Base-by-base conservation (phyloP, 2,113 vertebrate genomes). In the Eidolon helvum region DNA sequence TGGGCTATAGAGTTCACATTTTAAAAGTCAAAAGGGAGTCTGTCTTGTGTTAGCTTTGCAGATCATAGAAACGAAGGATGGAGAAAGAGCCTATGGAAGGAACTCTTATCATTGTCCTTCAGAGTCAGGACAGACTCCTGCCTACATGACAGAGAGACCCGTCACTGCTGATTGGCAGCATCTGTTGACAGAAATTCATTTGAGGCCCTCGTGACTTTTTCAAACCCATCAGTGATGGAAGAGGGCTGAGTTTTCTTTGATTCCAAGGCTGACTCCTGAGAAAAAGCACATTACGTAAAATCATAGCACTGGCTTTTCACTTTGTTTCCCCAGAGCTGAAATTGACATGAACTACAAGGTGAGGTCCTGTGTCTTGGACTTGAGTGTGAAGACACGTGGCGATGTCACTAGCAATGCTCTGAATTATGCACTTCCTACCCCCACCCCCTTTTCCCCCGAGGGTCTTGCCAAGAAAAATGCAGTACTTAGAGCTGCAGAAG, bases 131-230 rank as follows among this genome's bases (percentile, higher is more conserved):
- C 19, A 45, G 33, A 33, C 35, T 10, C 53, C 50, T 63, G 21
- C 35, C 43, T 26, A 12, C 4, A 1, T 22, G n/a, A 33, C n/a
- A 61, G 19, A 50, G 19, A 55, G 61, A 66, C 33, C 40, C 22
- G 5, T 24, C 2, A 1, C 12, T 28, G 24, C 0, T 30, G 30
- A 53, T 11, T 26, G 21, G 75, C 71, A 16, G 2, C 3, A 5
- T 10, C 38, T 35, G 7, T 21, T 10, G 19, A 21, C 40, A 65
- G 21, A 33, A 4, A 21, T 6, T 38, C 33, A 63, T 9, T n/a
- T 10, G 59, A 50, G 40, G 9, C 10, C 48, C 50, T 61, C 33
- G 21, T 22, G 19, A 26, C 7, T 75, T 86, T 38, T 83, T 87
- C 38, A 71, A 65, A 66, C 26, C 48, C 19, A 9, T 85, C 35